Percentiles rank a stretch among this genome's conserved stretches.
Conservation (phyloP, 2,888 invertebrate species). For the Cheilosia impressa region DNA sequence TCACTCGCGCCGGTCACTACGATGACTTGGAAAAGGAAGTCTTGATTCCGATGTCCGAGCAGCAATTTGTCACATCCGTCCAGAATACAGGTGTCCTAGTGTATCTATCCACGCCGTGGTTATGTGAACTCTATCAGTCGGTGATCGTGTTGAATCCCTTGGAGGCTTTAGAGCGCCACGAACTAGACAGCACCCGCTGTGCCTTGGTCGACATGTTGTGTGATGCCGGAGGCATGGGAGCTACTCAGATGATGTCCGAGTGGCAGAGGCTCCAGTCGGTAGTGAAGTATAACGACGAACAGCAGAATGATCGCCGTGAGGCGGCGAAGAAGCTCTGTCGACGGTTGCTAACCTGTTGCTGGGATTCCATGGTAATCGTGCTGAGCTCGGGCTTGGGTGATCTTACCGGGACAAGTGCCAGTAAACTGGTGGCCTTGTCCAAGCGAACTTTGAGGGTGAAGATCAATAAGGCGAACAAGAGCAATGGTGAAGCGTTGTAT, state of each 20-base stretch:
- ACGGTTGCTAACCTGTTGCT: slow-evolving; percentile 93
- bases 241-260: slow-evolving; percentile 93
- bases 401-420: slow-evolving; percentile 83
- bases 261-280: slow-evolving; percentile 94
- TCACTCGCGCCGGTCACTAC: slow-evolving; percentile 91
- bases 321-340: slow-evolving; percentile 91
- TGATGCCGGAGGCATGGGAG: slow-evolving; percentile 93
- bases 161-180: slow-evolving; percentile 80
- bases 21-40: slow-evolving; percentile 84
- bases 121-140: slow-evolving; percentile 95
- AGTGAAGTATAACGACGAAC: slow-evolving; percentile 86
- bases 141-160: slow-evolving; percentile 87
- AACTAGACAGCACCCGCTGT: slow-evolving; percentile 81
- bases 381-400: slow-evolving; percentile 90
- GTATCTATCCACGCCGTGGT: slow-evolving; percentile 96
- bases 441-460: slow-evolving; percentile 84
- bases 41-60: slow-evolving; percentile 88
- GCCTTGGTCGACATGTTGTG: slow-evolving; percentile 83
- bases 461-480: slow-evolving; percentile 83
- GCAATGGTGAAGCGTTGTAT: slow-evolving; percentile 90
- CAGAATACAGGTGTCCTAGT: slow-evolving; percentile 96
- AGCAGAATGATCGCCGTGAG: slow-evolving; percentile 89
- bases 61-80: slow-evolving; percentile 95
- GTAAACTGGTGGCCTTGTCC: slow-evolving; percentile 86
- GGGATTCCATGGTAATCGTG: slow-evolving; percentile 95